Conservation (phyloP, 2,888 invertebrate genomes). For the Achlya flavicornis region DNA sequence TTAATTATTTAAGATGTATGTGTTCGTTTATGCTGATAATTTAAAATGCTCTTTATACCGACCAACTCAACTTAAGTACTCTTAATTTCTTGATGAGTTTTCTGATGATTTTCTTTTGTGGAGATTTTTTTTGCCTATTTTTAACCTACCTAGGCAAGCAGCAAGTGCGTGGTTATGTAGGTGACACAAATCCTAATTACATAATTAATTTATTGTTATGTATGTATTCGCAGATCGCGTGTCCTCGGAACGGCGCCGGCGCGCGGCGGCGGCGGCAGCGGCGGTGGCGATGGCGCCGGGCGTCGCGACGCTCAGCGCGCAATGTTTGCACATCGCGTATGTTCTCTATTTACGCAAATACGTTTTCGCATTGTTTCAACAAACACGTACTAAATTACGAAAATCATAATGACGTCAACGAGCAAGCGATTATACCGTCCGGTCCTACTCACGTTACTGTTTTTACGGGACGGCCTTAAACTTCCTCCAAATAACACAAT, state of each 20-base stretch:
- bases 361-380: conserved; percentile 67
- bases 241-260: conserved; percentile 51
- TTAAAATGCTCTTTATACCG: not conserved
- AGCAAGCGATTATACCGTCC: conserved; percentile 29
- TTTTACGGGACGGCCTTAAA: conserved; percentile 25
- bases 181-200: conserved; percentile 5
- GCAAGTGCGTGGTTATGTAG: too few relatives aligned
- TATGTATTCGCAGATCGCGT: conserved; percentile 48
- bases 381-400: conserved; percentile 60
- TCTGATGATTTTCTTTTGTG: not conserved
- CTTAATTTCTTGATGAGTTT: too few relatives aligned
- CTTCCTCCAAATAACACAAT: conserved; percentile 26
- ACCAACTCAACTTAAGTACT: not conserved
- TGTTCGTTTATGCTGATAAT: not conserved
- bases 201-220: conserved; percentile 19
- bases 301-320: conserved; percentile 63
- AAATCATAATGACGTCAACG: conserved; percentile 47
- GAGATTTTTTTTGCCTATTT: not conserved
- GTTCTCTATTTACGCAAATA: conserved; percentile 75
- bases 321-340: conserved; percentile 72
- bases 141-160: too few relatives aligned
- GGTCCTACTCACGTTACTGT: conserved; percentile 29
- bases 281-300: conserved; percentile 46
- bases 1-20: not conserved
- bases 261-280: conserved; percentile 45